Conservation (phyloP, 2,888 invertebrate species). For the Drosophila mulleri region DNA sequence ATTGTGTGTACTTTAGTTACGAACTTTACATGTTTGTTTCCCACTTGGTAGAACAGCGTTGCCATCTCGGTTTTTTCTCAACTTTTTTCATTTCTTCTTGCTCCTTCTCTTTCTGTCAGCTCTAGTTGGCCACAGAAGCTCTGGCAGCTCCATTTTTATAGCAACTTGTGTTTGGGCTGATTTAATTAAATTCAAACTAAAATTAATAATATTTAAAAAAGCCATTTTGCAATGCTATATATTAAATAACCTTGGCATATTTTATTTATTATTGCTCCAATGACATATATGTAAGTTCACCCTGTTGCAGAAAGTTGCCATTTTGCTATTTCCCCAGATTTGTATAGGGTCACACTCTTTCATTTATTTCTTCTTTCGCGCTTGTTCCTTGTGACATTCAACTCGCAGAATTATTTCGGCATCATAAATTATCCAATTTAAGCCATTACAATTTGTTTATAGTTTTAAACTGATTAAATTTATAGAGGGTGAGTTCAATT, state of each 20-base stretch:
- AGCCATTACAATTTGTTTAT: conserved; percentile 13
- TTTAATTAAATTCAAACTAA: background rate
- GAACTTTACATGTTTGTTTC: background rate
- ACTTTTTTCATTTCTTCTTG: background rate
- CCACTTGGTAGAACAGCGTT: background rate
- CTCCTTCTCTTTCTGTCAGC: background rate
- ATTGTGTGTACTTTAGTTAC: background rate
- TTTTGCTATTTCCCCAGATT: background rate
- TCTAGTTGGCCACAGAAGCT: background rate
- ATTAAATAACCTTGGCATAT: background rate
- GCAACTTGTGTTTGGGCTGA: too few relatives aligned
- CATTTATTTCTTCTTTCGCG: conserved; percentile 23
- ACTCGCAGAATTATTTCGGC: background rate
- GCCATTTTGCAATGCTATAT: background rate
- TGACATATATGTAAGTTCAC: conserved; percentile 20
- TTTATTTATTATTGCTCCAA: background rate
- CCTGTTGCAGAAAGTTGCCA: conserved; percentile 20
- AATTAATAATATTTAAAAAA: background rate
- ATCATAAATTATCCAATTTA: conserved; percentile 9
- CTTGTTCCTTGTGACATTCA: background rate
- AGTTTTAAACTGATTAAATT: background rate
- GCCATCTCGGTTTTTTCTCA: background rate
- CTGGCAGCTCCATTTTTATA: conserved; percentile 17
- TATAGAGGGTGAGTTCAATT: conserved; percentile 31
- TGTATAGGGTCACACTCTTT: conserved; percentile 39